Evolutionary conservation across 2,797 vertebrate genomes (phyloP).

Genomic region (Mycteria americana): DNA sequence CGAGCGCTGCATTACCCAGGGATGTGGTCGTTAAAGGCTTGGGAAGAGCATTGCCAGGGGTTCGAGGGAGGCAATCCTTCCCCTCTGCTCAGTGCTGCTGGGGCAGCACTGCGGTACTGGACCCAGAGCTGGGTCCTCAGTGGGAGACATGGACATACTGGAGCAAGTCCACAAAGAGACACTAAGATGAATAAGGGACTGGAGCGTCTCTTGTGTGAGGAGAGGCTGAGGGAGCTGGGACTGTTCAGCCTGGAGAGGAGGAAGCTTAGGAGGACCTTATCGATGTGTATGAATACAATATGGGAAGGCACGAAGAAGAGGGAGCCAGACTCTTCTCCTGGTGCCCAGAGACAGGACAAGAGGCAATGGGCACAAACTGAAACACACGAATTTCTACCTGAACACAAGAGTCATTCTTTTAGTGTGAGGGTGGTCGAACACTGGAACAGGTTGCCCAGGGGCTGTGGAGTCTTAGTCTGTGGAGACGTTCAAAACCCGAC

Average conservation of each 20-base stretch:
- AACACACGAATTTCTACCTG: not conserved
- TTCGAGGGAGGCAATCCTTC: not conserved
- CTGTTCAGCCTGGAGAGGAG: not conserved
- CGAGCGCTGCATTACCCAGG: not conserved
- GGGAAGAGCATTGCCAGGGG: not conserved
- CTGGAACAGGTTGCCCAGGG: not conserved
- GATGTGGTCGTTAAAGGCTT: not conserved
- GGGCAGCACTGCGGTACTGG: not conserved
- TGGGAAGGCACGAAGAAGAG: not conserved
- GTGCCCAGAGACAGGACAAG: not conserved
- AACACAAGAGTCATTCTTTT: not conserved
- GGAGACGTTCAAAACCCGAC: not conserved
- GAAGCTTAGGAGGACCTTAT: not conserved
- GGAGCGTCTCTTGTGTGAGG: not conserved
- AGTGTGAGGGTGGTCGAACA: not conserved
- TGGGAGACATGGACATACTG: too few species aligned
- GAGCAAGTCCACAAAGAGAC: not conserved
- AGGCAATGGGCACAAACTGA: not conserved
- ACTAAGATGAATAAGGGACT: not conserved
- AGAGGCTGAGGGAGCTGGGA: not conserved
- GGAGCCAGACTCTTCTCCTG: not conserved
- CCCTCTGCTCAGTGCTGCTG: not conserved
- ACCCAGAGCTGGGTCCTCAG: not conserved
- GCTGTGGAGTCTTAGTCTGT: not conserved
- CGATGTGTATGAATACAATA: not conserved